These are phyloP conservation scores for Megalurothrips usitatus DNA, from an alignment of 2,888 invertebrate species.

Conservation along the genomic window DNA sequence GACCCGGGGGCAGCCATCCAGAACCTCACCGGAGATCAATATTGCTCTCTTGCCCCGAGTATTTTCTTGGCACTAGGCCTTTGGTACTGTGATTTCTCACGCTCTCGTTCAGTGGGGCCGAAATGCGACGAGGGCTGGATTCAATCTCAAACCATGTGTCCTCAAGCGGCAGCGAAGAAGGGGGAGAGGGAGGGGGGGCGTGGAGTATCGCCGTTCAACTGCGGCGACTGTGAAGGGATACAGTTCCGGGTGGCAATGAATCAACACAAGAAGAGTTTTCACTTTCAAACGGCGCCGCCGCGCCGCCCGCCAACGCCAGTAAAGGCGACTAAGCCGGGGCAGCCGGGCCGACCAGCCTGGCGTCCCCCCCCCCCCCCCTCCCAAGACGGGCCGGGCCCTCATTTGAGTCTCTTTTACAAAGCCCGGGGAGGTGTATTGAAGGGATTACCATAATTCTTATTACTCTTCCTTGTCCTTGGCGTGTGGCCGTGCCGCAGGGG, in stretches of 20 bases:
- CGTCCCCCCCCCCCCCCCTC: not conserved
- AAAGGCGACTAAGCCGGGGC: too few species aligned
- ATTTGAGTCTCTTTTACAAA: conserved; percentile 11
- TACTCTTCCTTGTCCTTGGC: not conserved
- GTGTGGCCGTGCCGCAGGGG: not conserved
- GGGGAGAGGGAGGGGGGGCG: too few species aligned
- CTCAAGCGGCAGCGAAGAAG: too few species aligned
- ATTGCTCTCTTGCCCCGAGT: too few species aligned
- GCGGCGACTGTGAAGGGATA: not conserved
- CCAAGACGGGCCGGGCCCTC: not conserved
- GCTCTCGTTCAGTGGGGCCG: too few species aligned
- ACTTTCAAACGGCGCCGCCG: not conserved
- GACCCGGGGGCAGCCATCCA: too few species aligned
- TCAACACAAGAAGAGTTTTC: conserved; percentile 14
- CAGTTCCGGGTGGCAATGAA: conserved; percentile 5
- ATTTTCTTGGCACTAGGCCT: too few species aligned
- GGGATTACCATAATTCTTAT: conserved; percentile 15
- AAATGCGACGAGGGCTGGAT: too few species aligned
- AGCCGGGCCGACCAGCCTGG: not conserved
- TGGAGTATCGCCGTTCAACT: too few species aligned
- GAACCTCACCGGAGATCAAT: too few species aligned
- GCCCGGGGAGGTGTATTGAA: not conserved
- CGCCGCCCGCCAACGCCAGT: not conserved
- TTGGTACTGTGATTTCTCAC: too few species aligned
- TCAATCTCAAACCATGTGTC: too few species aligned